Conservation (phyloP, 2,888 invertebrate genomes). For the Colletes collaris region DNA sequence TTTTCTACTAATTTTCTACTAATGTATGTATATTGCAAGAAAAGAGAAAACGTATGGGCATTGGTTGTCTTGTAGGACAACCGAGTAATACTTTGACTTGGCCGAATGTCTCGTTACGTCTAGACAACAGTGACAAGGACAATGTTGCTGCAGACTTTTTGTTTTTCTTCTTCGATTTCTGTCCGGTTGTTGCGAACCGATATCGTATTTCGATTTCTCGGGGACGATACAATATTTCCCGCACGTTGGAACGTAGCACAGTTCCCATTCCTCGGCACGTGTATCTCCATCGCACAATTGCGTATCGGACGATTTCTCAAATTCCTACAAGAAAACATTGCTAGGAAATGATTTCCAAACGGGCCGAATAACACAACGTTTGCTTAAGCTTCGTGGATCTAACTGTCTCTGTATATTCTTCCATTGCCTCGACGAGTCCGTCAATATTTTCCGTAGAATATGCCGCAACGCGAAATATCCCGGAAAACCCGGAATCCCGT, state of each 20-base stretch:
- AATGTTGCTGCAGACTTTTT: constrained; percentile 57
- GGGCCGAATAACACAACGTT: not conserved
- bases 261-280: constrained; percentile 3
- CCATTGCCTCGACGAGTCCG: not conserved
- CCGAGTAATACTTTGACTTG: constrained; percentile 40
- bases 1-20: too few relatives aligned
- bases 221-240: constrained; percentile 39
- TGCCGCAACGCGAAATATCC: constrained; percentile 6
- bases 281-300: constrained; percentile 8
- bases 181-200: not conserved
- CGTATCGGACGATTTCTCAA: not conserved
- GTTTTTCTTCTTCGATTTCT: constrained; percentile 35
- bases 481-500: constrained; percentile 27
- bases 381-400: not conserved
- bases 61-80: not conserved
- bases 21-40: too few relatives aligned
- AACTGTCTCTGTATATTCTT: constrained; percentile 41
- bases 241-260: constrained; percentile 4
- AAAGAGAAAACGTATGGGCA: too few relatives aligned
- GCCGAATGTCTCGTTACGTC: constrained; percentile 42
- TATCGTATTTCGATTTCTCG: constrained; percentile 29
- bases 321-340: constrained; percentile 8
- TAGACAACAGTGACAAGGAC: constrained; percentile 63
- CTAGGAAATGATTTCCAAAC: not conserved
- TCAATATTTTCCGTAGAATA: constrained; percentile 18